Conservation (phyloP, 2,113 vertebrate species). For the Brachionichthys hirsutus region DNA sequence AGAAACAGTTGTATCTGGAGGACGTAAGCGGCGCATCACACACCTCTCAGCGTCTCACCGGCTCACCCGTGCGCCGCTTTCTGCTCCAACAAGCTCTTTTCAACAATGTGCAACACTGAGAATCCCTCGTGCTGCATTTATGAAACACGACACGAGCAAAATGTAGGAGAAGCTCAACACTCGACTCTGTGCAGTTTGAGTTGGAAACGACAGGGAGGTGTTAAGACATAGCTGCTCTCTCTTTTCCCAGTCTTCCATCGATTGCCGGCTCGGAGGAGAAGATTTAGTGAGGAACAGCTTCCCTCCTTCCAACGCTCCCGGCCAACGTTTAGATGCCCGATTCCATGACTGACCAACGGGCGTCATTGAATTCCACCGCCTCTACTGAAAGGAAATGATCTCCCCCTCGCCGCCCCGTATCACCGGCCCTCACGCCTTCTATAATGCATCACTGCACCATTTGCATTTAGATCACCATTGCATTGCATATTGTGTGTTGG, state of each 20-base stretch:
- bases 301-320: slow-evolving; percentile 22
- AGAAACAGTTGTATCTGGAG: background rate
- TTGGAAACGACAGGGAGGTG: slow-evolving; percentile 50
- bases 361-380: slow-evolving; percentile 42
- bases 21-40: too few species aligned
- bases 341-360: slow-evolving; percentile 46
- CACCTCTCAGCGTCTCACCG: too few species aligned
- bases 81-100: too few species aligned
- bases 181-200: slow-evolving; percentile 31
- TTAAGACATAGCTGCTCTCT: slow-evolving; percentile 44
- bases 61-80: too few species aligned
- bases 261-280: slow-evolving; percentile 46
- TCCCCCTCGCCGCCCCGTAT: slow-evolving; percentile 34
- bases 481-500: slow-evolving; percentile 40
- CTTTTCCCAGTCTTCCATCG: slow-evolving; percentile 46
- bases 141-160: too few species aligned
- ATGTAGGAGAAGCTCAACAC: background rate
- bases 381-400: slow-evolving; percentile 36
- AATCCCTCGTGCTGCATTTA: too few species aligned
- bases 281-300: slow-evolving; percentile 43
- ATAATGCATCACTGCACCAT: slow-evolving; percentile 61
- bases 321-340: slow-evolving; percentile 47
- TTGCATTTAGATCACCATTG: slow-evolving; percentile 76
- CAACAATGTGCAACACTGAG: too few species aligned
- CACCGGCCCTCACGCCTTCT: slow-evolving; percentile 27